Percentiles rank a stretch among this genome's conserved stretches.
Evolutionary conservation across 2,797 vertebrate genomes (phyloP).

Genomic region (Limnodromus scolopaceus): DNA sequence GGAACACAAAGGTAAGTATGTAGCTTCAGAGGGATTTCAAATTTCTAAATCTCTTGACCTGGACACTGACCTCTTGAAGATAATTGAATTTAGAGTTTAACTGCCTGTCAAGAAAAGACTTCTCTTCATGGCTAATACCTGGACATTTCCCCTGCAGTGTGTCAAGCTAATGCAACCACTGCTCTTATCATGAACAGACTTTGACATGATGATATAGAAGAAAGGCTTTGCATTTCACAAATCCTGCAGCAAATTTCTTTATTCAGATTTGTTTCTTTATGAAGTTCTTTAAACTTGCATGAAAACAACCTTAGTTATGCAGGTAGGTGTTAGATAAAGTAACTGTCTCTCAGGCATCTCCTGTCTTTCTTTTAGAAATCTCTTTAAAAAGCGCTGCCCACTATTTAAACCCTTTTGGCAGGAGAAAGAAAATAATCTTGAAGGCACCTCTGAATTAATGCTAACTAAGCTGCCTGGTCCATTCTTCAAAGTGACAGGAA

Average conservation of each 20-base stretch:
- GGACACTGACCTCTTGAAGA: background rate
- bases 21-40: background rate
- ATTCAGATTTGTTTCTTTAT: background rate
- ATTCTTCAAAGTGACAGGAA: constrained; percentile 17
- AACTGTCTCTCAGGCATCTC: background rate
- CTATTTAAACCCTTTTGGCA: background rate
- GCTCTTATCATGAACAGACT: background rate
- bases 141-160: background rate
- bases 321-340: background rate
- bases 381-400: background rate
- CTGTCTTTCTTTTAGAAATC: background rate
- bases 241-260: background rate
- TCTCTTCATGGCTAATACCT: background rate
- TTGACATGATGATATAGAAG: background rate
- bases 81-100: constrained; percentile 11
- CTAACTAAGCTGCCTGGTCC: background rate
- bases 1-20: background rate
- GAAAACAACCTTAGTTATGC: constrained; percentile 3
- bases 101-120: background rate
- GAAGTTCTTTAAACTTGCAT: background rate
- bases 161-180: background rate
- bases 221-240: background rate
- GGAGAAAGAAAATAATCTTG: constrained; percentile 35
- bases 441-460: constrained; percentile 29
- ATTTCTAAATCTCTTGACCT: background rate